A percentile compares a stretch with the other conserved stretches of the same genome.
These are phyloP conservation scores for Synaphobranchus kaupii DNA, from an alignment of 2,797 vertebrate genomes.

Conservation along the genomic window DNA sequence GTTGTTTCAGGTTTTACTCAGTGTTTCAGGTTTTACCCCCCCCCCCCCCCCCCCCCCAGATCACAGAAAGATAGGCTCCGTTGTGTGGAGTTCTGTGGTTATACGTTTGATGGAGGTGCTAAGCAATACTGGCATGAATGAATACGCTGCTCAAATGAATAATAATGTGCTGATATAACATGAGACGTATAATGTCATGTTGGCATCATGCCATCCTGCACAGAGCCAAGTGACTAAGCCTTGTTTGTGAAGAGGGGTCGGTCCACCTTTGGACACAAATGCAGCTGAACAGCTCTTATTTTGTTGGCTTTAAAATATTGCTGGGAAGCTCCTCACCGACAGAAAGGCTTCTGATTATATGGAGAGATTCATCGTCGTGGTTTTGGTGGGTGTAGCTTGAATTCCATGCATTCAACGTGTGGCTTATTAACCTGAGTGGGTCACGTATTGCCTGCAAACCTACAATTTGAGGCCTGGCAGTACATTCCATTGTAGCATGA, in stretches of 20 bases:
- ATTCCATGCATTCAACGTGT: background rate
- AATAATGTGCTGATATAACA: background rate
- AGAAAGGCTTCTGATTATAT: background rate
- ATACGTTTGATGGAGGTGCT: background rate
- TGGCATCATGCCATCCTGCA: no score
- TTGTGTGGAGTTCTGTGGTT: background rate
- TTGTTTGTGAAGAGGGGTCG: background rate
- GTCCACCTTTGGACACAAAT: background rate
- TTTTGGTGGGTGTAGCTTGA: background rate
- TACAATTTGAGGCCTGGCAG: background rate
- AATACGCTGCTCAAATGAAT: background rate
- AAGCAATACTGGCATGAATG: background rate
- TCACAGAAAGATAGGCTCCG: no score
- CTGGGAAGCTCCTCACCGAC: background rate
- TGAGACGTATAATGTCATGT: no score
- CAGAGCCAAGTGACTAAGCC: no score
- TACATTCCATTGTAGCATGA: background rate
- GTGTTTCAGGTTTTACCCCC: no score
- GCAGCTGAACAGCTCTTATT: background rate
- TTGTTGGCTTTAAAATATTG: background rate
- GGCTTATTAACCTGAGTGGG: background rate
- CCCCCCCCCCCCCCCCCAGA: no score
- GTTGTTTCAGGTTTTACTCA: no score
- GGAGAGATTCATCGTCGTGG: background rate
- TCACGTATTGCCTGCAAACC: background rate